Evolutionary conservation across 23 tunicate genomes (phyloP).

Genomic region (Corella eumyota): DNA sequence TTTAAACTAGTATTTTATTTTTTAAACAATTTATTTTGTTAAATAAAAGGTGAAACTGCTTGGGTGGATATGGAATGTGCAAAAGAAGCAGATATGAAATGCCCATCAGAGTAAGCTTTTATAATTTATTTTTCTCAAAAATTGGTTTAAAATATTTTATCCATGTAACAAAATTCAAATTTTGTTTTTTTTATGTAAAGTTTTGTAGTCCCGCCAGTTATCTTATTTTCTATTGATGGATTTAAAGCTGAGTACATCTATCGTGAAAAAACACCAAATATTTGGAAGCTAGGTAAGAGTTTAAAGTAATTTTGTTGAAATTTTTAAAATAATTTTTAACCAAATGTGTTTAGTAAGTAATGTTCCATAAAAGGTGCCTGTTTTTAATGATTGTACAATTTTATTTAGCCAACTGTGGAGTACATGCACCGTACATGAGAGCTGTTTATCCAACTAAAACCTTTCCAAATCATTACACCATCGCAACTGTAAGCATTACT

Average conservation of each 20-base stretch:
- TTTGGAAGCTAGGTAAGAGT: conserved; percentile 69
- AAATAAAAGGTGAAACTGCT: conserved; percentile 12
- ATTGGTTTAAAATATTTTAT: too few species aligned
- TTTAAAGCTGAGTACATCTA: conserved; percentile 50
- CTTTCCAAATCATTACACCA: conserved; percentile 90
- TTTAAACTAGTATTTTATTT: too few species aligned
- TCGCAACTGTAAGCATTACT: conserved; percentile 55
- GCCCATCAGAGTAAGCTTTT: conserved; percentile 54
- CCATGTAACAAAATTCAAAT: too few species aligned
- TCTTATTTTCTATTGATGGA: conserved; percentile 85
- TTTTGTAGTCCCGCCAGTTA: conserved; percentile 29
- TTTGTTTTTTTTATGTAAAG: too few species aligned
- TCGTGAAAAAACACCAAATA: conserved; percentile 53
- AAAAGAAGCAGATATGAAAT: conserved; percentile 24
- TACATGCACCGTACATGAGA: conserved; percentile 86
- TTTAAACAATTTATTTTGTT: too few species aligned
- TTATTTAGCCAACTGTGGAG: conserved; percentile 89
- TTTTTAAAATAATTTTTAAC: too few species aligned
- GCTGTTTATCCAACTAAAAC: conserved; percentile 81
- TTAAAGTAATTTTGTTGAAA: too few species aligned
- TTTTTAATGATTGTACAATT: too few species aligned
- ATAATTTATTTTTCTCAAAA: too few species aligned
- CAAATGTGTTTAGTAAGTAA: too few species aligned
- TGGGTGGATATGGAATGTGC: conserved; percentile 40
- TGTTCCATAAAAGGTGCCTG: too few species aligned